Base-by-base conservation (phyloP, 2,888 invertebrate genomes). In the Morpho achilles region DNA sequence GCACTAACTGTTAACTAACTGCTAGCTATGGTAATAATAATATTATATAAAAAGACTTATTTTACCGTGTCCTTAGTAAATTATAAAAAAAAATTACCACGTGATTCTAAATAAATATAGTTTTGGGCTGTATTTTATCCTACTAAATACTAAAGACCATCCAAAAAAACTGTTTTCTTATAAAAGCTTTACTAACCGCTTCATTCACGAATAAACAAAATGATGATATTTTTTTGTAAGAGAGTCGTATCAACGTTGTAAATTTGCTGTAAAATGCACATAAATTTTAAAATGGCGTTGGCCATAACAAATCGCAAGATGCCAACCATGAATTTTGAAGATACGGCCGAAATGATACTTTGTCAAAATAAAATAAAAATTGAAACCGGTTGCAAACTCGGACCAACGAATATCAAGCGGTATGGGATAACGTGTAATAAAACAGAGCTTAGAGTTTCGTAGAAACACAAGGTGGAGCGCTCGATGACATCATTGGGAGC, bases 401-500 rank as follows among this genome's bases (percentile, higher is more conserved):
- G 71, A 72, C 75, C 75, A 80, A 79, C 74, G 76, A 79, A 72
- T 67, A 71, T 73, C 81, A 79, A 79, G 67, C 69, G 76, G 71
- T 74, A 56, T 60, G 58, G 73, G 76, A 70, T 68, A 69, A 67
- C 69, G 79, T 84, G 86, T 86, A 86, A 83, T 82, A 87, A 87
- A 80, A 75, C 69, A 72, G 76, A 75, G 78, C 74, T 84, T 71
- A 71, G 69, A 80, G 79, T 76, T 88, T 87, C 87, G 83, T 80
- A 79, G 87, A 89, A 88, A 72, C 73, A 71, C 71, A 75, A 82
- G 82, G 79, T 80, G 71, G 76, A 77, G 74, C 69, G 66, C 64
- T 65, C 66, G 84, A 85, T 88, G 88, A 87, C 84, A 84, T 88
- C 87, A 88, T 74, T 70, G 70, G 70, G 71, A 69, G 72, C 70